Evolutionary conservation across 2,888 invertebrate species (phyloP), one percentile per base, ranked within the genome.

Genomic region (Luperina nickerlii): DNA sequence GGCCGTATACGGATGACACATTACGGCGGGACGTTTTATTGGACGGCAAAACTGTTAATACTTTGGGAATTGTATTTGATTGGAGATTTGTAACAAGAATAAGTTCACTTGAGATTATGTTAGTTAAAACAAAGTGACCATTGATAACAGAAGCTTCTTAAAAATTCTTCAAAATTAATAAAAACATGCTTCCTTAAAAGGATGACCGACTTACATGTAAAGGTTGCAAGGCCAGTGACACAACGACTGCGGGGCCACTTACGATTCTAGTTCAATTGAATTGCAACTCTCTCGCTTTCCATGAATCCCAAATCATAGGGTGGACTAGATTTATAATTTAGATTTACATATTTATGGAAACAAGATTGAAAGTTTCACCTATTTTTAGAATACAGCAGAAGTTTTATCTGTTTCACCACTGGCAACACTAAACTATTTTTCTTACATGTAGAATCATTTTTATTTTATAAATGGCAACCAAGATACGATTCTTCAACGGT

Each of bases 261-360:
- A 57, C 57, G 27, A 78, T 78, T 62, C 62, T 57, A 67, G 3
- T 24, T 51, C 67, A 83, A 83, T 78, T 80, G 83, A 77, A 79
- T 69, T 48, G n/a, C 79, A 79, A 79, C 38, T 51, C 20, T 45
- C 45, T 15, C 32, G 32, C 51, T 15, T 69, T 81, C 63, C 24
- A 83, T 83, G 57, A 83, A 81, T 81, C 51, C 13, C 32, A 79
- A 70, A 84, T 70, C 60, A 54, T 32, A 79, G 13, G 71, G 45
- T 45, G 51, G 18, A 70, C 84, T 84, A 79, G 69, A 79, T 84
- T 66, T 60, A 67, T 70, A 84, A 70, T 45, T 54, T 38, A 45
- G 9, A 32, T 81, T 32, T 65, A 51, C 57, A 68, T 81, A 77
- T 79, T 70, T 32, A 79, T n/a, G 15, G 51, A 24, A 24, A 45